A percentile compares a stretch with the other conserved stretches of the same genome.
These are phyloP conservation scores for Sturmia bella DNA, from an alignment of 2,888 invertebrate genomes.

Conservation along the genomic window DNA sequence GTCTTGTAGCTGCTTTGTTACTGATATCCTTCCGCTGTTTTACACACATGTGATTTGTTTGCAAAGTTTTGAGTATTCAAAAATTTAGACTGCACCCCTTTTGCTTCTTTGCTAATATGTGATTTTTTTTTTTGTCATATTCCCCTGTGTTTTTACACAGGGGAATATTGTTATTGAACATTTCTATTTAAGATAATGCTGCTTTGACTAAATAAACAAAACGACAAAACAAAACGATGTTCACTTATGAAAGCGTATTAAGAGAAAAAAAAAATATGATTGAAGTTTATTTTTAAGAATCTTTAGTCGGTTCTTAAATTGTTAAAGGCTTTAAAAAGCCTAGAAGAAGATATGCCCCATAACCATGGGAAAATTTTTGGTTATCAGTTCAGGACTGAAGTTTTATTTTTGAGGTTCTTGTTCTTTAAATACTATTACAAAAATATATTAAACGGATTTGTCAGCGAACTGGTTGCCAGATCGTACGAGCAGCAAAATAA, in stretches of 20 bases:
- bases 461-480: no score
- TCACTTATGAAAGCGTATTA: conserved; percentile 58
- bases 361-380: no score
- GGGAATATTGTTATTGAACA: conserved; percentile 32
- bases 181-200: conserved; percentile 29
- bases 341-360: no score
- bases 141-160: conserved; percentile 48
- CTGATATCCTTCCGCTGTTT: conserved; percentile 54
- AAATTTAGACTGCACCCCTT: conserved; percentile 44
- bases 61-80: neutral
- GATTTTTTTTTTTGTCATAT: conserved; percentile 10
- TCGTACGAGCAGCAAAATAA: no score
- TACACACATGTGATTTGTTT: conserved; percentile 14
- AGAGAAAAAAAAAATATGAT: neutral
- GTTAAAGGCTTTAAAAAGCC: no score
- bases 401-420: no score
- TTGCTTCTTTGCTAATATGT: neutral
- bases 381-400: no score
- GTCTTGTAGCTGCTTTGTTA: conserved; percentile 17
- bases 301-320: neutral
- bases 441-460: no score
- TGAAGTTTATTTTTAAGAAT: neutral
- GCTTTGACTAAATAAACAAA: conserved; percentile 47
- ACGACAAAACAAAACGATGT: conserved; percentile 64
- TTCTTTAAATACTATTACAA: no score